Percentiles rank a stretch among this genome's conserved stretches.
Evolutionary conservation across 2,888 invertebrate genomes (phyloP).

Genomic region (Phyllotreta cruciferae): DNA sequence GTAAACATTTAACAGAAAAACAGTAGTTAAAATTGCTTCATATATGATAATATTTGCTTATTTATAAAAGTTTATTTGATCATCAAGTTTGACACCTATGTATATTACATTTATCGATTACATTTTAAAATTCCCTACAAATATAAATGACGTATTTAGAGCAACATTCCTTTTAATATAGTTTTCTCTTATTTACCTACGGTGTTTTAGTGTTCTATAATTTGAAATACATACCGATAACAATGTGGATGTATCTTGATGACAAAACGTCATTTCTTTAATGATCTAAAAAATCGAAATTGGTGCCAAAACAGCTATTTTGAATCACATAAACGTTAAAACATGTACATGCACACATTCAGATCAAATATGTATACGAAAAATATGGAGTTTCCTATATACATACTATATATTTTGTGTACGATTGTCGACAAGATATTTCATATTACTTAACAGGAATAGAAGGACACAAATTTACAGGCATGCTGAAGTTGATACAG

Average conservation of each 20-base stretch:
- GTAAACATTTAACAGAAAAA: no score
- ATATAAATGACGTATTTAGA: no score
- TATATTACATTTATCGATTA: no score
- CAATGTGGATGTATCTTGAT: slow-evolving; percentile 12
- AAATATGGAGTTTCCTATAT: slow-evolving; percentile 51
- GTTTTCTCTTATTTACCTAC: no score
- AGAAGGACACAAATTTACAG: slow-evolving; percentile 53
- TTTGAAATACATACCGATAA: background rate
- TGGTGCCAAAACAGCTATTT: slow-evolving; percentile 20
- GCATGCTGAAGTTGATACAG: slow-evolving; percentile 45
- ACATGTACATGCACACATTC: slow-evolving; percentile 47
- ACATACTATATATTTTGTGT: slow-evolving; percentile 47
- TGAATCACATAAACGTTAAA: slow-evolving; percentile 37
- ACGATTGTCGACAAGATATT: slow-evolving; percentile 59
- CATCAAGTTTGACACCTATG: no score
- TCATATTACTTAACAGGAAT: slow-evolving; percentile 55
- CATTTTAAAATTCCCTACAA: no score
- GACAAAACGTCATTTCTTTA: background rate
- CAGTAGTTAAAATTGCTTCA: no score
- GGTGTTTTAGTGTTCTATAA: no score
- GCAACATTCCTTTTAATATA: no score
- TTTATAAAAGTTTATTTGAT: no score
- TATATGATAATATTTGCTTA: no score
- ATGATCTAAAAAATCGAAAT: slow-evolving; percentile 2
- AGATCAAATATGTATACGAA: slow-evolving; percentile 53